phyloP scores from a whole-genome alignment of 2,113 vertebrate species.

The Daphoenositta chrysoptera region DNA sequence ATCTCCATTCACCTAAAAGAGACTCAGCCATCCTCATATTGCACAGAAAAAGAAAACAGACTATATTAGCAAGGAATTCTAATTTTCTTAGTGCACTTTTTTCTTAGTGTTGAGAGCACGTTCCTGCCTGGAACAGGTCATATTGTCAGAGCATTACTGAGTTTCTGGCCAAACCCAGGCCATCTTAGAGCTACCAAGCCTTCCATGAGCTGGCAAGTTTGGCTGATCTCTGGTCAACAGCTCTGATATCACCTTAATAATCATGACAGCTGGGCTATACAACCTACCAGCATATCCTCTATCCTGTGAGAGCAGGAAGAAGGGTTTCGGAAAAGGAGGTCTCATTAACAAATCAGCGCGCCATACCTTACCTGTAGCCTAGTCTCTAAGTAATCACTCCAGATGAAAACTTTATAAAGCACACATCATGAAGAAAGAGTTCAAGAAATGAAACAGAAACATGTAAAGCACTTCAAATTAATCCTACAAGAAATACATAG shows the following conservation, averaged over 20 bases:
- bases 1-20: neutral
- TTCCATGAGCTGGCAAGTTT: neutral
- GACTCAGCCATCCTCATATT: neutral
- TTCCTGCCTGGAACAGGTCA: neutral
- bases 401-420: neutral
- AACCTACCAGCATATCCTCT: neutral
- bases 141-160: neutral
- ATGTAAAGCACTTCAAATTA: neutral
- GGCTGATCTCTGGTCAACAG: neutral
- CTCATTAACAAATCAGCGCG: neutral
- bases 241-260: neutral
- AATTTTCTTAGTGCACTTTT: neutral
- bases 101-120: neutral
- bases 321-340: neutral
- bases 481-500: neutral
- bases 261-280: neutral
- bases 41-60: neutral
- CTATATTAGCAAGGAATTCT: neutral
- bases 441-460: neutral
- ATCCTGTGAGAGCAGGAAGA: neutral
- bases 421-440: neutral
- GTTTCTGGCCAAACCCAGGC: neutral
- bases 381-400: neutral
- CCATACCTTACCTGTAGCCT: neutral
- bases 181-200: neutral